Evolutionary conservation across 2,113 vertebrate species (phyloP).

Genomic region (Tetraodon nigroviridis): DNA sequence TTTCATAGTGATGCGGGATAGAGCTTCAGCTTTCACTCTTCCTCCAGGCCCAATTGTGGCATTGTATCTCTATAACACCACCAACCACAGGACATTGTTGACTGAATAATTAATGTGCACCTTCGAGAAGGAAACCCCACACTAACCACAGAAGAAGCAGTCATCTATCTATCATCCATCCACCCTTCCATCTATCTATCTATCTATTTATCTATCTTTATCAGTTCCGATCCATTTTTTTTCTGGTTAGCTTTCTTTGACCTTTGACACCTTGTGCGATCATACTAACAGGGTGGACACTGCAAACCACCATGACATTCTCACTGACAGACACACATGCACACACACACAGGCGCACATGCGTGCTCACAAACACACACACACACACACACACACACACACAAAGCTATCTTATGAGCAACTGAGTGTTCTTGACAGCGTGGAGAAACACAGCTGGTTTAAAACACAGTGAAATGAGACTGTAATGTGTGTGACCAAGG

Average conservation of each 20-base stretch:
- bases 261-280: slow-evolving; percentile 58
- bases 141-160: slow-evolving; percentile 31
- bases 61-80: slow-evolving; percentile 56
- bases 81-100: slow-evolving; percentile 65
- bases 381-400: slow-evolving; percentile 19
- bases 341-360: background rate
- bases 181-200: slow-evolving; percentile 5
- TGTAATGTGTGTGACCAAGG: slow-evolving; percentile 65
- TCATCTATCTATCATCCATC: slow-evolving; percentile 7
- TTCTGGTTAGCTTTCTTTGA: slow-evolving; percentile 61
- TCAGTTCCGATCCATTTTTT: slow-evolving; percentile 40
- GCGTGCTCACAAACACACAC: slow-evolving; percentile 1
- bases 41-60: background rate
- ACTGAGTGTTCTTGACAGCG: slow-evolving; percentile 58
- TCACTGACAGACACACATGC: slow-evolving; percentile 2
- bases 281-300: slow-evolving; percentile 45
- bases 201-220: slow-evolving; percentile 8
- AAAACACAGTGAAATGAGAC: slow-evolving; percentile 62
- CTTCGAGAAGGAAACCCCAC: slow-evolving; percentile 40
- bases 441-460: slow-evolving; percentile 64
- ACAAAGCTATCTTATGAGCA: slow-evolving; percentile 27
- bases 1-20: no score
- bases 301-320: slow-evolving; percentile 46
- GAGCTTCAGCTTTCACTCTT: no score
- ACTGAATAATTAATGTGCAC: slow-evolving; percentile 71